Percentiles rank a stretch among this genome's conserved stretches.
Evolutionary conservation across 1,140 invertebrate species (phyloP).

Genomic region (Sinella curviseta): DNA sequence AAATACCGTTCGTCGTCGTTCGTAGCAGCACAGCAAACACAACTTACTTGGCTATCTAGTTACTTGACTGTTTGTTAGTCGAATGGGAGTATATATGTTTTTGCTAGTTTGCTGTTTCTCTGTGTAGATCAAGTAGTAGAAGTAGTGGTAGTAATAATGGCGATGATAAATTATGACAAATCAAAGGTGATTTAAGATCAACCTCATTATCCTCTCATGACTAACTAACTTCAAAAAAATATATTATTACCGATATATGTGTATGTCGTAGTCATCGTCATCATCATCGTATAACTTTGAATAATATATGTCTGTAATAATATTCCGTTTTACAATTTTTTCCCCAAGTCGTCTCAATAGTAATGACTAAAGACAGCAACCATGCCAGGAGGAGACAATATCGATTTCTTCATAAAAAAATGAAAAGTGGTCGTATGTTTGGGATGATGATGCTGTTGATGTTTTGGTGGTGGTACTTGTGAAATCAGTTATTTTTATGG

Average conservation of each 20-base stretch:
- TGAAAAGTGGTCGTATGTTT: no score
- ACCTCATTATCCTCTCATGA: conserved; percentile 1
- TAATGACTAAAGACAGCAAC: not conserved
- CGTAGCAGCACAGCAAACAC: not conserved
- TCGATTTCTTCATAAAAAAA: not conserved
- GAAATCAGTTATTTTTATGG: not conserved
- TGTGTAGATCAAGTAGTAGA: not conserved
- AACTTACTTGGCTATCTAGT: not conserved
- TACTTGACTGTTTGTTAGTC: not conserved
- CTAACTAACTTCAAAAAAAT: not conserved
- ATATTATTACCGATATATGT: no score
- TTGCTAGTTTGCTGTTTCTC: not conserved
- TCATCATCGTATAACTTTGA: no score
- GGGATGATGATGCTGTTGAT: not conserved
- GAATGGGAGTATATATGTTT: not conserved
- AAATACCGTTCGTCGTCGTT: not conserved
- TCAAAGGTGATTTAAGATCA: conserved; percentile 19
- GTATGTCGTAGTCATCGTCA: no score
- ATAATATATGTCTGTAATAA: no score
- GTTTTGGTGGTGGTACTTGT: not conserved
- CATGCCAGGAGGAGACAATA: not conserved
- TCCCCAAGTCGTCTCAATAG: not conserved
- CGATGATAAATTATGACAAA: conserved; percentile 2
- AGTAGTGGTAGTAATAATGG: not conserved
- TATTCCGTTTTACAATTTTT: no score